phyloP scores from a whole-genome alignment of 2,113 vertebrate genomes.

The Istiophorus platypterus region DNA sequence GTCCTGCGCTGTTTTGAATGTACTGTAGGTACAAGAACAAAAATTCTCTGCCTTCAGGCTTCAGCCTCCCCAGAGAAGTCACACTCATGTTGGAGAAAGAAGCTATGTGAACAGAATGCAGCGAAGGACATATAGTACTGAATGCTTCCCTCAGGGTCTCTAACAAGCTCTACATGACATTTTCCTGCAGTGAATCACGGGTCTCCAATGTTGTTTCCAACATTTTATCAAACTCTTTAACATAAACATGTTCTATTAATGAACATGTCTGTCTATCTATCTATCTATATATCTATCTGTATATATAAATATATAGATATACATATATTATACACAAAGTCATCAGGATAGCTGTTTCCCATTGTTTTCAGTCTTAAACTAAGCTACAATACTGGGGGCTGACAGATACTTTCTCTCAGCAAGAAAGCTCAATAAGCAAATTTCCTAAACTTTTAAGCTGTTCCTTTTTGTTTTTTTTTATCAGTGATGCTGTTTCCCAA shows the following conservation, averaged over 20 bases:
- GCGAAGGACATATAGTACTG: slow-evolving; percentile 25
- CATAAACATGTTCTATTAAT: not conserved
- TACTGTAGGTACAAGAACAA: slow-evolving; percentile 4
- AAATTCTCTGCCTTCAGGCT: slow-evolving; percentile 18
- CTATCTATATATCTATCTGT: too few species aligned
- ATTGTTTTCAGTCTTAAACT: not conserved
- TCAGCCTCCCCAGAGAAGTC: slow-evolving; percentile 39
- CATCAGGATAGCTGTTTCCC: too few species aligned
- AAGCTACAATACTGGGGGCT: too few species aligned
- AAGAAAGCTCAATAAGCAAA: too few species aligned
- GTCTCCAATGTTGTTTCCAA: not conserved
- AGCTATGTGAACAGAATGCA: slow-evolving; percentile 31
- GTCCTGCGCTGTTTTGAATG: slow-evolving; percentile 24
- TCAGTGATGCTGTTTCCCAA: not conserved
- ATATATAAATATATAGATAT: too few species aligned
- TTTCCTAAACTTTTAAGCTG: too few species aligned
- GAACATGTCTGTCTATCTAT: too few species aligned
- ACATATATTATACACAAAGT: too few species aligned
- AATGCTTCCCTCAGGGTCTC: slow-evolving; percentile 14
- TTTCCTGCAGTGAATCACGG: not conserved
- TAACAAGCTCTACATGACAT: not conserved
- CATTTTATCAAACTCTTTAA: not conserved
- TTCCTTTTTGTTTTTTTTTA: not conserved
- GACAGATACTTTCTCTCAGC: too few species aligned
- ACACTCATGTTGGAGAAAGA: slow-evolving; percentile 3